Base-by-base conservation (phyloP, 2,113 vertebrate species). In the Hippocampus barbouri region DNA sequence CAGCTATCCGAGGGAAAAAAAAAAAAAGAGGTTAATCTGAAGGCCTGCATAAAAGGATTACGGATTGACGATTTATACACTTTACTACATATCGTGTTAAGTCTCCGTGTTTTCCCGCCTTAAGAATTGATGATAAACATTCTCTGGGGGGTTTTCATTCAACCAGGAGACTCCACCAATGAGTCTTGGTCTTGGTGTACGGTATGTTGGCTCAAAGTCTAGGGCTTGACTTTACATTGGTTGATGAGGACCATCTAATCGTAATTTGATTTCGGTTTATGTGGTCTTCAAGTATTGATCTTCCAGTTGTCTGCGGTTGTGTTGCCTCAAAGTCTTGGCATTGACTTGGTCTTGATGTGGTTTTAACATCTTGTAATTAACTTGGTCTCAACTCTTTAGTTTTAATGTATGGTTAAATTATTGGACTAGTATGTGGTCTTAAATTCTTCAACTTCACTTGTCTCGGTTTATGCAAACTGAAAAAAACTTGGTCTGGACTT, bases 1-100 rank as follows among this genome's bases (percentile, higher is more conserved):
- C 66, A 86, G 86, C 85, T 72, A 76, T 54, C 8, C n/a, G 53
- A 56, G 79, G 73, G 65, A 71, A 61, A 16, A 27, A 30, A 59
- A 73, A 87, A 86, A 80, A 84, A 85, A 85, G 81, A 72, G 72
- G 78, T 85, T 85, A 91, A 89, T 90, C 83, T 86, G 82, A 85
- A 89, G 81, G 51, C 45, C 69, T 79, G 79, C 79, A 86, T 82
- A 81, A 70, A 83, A 27, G 64, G 54, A 66, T 69, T 23, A 54
- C 76, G 75, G 63, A 75, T 74, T 81, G 68, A 79, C 69, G 78
- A 66, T 73, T 45, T 86, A 79, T 82, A 3, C 53, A 56, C 21
- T 23, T 56, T 11, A 56, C 21, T 23, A 23, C 5, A n/a, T 56
- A 56, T 56, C 2, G 21, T 56, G 25, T 56, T 5, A 53, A 53